A percentile compares a stretch with the other conserved stretches of the same genome.
Conservation (phyloP, 1,140 invertebrate species). For the Drosophila dunni region DNA sequence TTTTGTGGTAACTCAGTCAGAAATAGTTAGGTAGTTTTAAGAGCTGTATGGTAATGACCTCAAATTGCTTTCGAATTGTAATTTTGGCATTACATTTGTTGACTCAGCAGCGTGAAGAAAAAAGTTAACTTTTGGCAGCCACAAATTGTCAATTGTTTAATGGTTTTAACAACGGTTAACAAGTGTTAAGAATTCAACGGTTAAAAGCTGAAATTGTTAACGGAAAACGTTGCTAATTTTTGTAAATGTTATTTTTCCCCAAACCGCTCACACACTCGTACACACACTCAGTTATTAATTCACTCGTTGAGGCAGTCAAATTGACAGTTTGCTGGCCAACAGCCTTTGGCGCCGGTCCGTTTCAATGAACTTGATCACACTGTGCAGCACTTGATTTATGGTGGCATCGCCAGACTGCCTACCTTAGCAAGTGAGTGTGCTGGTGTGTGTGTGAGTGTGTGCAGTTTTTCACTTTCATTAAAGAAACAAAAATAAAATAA, state of each 20-base stretch:
- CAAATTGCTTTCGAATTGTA: no score
- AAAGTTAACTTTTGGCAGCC: no score
- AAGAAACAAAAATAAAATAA: conserved; percentile 35
- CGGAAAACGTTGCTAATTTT: conserved; percentile 1
- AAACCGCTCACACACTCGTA: conserved; percentile 3
- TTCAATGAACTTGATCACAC: conserved; percentile 51
- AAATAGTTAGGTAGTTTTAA: no score
- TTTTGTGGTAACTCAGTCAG: no score
- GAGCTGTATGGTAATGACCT: no score
- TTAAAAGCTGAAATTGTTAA: neutral
- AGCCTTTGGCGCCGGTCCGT: conserved; percentile 43
- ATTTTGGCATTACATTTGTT: no score
- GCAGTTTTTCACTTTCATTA: conserved; percentile 65
- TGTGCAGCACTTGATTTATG: conserved; percentile 50
- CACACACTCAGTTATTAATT: neutral
- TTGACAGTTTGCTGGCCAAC: conserved; percentile 52
- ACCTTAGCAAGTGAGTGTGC: conserved; percentile 4
- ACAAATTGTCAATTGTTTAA: no score
- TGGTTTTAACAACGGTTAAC: no score
- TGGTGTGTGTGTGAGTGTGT: conserved; percentile 16
- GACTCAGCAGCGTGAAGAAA: no score
- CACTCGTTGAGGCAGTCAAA: conserved; percentile 23
- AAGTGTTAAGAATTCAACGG: no score
- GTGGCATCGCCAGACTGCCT: conserved; percentile 35
- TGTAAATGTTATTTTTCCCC: conserved; percentile 21